Evolutionary conservation across 2,113 vertebrate genomes (phyloP), one percentile per base, ranked within the genome.

Genomic region (Oreochromis niloticus): DNA sequence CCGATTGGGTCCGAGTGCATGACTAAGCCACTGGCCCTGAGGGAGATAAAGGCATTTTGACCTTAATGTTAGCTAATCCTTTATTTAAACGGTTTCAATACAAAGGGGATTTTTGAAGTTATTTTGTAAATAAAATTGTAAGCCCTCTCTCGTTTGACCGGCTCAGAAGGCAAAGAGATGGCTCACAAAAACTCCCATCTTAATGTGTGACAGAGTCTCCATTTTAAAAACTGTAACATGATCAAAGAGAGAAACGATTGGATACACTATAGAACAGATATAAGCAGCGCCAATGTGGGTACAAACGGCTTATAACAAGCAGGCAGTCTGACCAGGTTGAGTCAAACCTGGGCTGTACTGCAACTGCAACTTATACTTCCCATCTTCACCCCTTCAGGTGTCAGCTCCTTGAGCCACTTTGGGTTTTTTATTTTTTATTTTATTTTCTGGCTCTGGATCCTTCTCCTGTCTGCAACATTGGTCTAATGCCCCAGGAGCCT

Each of bases 401-500:
- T 93, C 91, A 85, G 81, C 91, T 92, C 90, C 91, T 92, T 83
- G 55, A 87, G 84, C 87, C 89, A 85, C 81, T 87, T 88, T 36
- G 50, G 78, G 10, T 1, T 5, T 39, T 11, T 36, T 32, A 5
- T 27, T 80, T 88, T 54, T 61, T 41, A 3, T 22, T 4, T 9
- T 7, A 27, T 36, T 36, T 71, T 63, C 73, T 27, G 78, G 50
- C 85, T 91, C 83, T 9, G 88, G 79, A 88, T 85, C 63, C 63
- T 61, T 52, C 83, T 89, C 84, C 66, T 61, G 81, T 91, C 89
- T 92, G 91, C 86, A 93, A 79, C 90, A 59, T 78, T 79, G 92
- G 82, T 90, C 88, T 89, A 88, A 93, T 88, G 88, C 93, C 94
- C 86, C 92, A 55, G 87, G 93, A 94, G 93, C 80, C 90, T 50